Evolutionary conservation across 2,888 invertebrate species (phyloP).

Genomic region (Nephrotoma flavescens): DNA sequence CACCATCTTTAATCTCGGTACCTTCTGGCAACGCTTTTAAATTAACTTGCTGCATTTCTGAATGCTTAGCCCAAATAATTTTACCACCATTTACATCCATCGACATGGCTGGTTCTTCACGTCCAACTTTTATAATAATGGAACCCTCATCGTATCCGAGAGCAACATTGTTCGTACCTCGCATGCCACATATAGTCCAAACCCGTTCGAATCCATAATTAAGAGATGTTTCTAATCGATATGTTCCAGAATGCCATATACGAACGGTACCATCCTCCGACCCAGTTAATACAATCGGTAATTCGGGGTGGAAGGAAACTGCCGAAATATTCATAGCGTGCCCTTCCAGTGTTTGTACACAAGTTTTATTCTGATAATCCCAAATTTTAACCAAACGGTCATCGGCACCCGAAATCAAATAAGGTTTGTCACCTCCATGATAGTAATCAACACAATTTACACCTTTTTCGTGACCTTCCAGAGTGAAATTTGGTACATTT

Average conservation of each 20-base stretch:
- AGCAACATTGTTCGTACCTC: slow-evolving; percentile 91
- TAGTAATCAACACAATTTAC: slow-evolving; percentile 99
- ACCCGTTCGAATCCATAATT: slow-evolving; percentile 98
- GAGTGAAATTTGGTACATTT: slow-evolving; percentile 90
- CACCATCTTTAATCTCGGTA: slow-evolving; percentile 75
- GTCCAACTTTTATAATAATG: slow-evolving; percentile 43
- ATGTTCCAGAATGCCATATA: slow-evolving; percentile 98
- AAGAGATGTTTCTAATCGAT: slow-evolving; percentile 86
- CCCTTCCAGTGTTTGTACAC: slow-evolving; percentile 94
- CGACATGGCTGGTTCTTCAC: slow-evolving; percentile 97
- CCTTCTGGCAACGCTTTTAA: slow-evolving; percentile 71
- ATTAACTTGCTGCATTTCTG: slow-evolving; percentile 95
- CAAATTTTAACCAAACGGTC: slow-evolving; percentile 96
- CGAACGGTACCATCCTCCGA: slow-evolving; percentile 96
- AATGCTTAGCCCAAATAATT: slow-evolving; percentile 97
- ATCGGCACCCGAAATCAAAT: slow-evolving; percentile 96
- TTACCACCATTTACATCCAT: slow-evolving; percentile 99
- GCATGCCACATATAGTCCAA: slow-evolving; percentile 89
- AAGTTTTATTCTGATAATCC: slow-evolving; percentile 99
- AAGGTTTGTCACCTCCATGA: slow-evolving; percentile 97
- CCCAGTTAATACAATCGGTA: slow-evolving; percentile 92
- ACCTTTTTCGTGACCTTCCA: slow-evolving; percentile 97
- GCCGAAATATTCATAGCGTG: slow-evolving; percentile 93
- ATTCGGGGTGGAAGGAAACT: slow-evolving; percentile 95
- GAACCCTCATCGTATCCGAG: slow-evolving; percentile 51